Base-by-base conservation (phyloP, 2,797 vertebrate species). In the Notoglanidium macrostoma region DNA sequence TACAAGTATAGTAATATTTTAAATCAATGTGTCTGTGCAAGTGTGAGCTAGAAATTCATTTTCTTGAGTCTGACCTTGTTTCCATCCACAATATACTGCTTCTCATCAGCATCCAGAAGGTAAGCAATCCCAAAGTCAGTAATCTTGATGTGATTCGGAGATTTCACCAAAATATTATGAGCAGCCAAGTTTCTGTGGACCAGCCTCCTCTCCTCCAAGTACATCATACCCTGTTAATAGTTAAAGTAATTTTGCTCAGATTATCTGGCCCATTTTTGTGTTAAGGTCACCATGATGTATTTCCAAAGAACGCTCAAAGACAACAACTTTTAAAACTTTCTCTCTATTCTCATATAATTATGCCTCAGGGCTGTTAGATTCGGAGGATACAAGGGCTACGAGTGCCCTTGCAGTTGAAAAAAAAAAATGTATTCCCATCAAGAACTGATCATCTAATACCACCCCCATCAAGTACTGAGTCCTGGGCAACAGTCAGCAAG, bases 131-230 rank as follows among this genome's bases (percentile, higher is more conserved):
- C 98, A 2, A 99, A 99, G 93, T 99, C 98, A 0, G 98, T 99
- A 94, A 99, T 99, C 94, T 98, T 99, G 93, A 99, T 97, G n/a
- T 99, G 98, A 92, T 98, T 99, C 92, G 98, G 97, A 0, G 98
- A 99, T 92, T 99, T 99, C 54, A 99, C 98, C 93, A 99, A 92
- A 44, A 99, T 98, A 44, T 99, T 99, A 0, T 98, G 96, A 23
- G 98, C 98, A 2, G 98, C 98, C 92, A 99, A 92, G 90, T 99
- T 98, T 67, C 98, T 94, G 93, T 99, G 98, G 79, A 99, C 98
- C 81, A 99, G 94, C 29, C 98, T 94, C 88, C 97, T 96, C 93
- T 99, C 98, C 92, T 99, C 98, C 91, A 99, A 94, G 93, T 98
- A 99, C 98, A 99, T 99, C 98, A 99, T 99, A 70, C 98, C 98